Base-by-base conservation (phyloP, 2,888 invertebrate species). In the Pseudococcus viburni region DNA sequence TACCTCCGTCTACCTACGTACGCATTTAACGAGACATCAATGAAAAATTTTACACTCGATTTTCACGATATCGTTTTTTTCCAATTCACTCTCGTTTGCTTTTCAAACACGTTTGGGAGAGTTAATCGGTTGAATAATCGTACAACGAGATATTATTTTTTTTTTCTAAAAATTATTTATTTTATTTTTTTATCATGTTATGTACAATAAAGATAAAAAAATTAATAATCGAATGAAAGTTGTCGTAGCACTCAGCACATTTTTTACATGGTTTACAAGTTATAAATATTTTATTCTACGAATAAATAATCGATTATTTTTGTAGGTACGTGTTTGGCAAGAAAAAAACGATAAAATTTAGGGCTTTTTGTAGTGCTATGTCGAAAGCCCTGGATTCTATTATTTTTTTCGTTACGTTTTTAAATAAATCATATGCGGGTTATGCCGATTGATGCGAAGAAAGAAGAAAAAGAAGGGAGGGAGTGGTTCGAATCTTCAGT, bases 41-140 rank as follows among this genome's bases (percentile, higher is more conserved):
- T 15, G 68, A 46, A 80, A n/a, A 59, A 19, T 80, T 77, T 80
- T 80, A 80, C 80, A 42, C 80, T 80, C 42, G 80, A 42, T 80
- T 73, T 73, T 73, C 68, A 42, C 12, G n/a, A n/a, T 77, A n/a
- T 73, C 33, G 73, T 73, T 33, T 33, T 42, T 4, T n/a, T 39
- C n/a, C 15, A 42, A 1, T 15, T 80, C 46, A 42, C n/a, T 80
- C n/a, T 42, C 80, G 80, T n/a, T 80, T 73, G 11, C 12, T 26
- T 73, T 73, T 73, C 19, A n/a, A 19, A 73, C 33, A 73, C 68
- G 68, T 73, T 26, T 73, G 68, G 68, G 68, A 73, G 68, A 73
- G 33, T 73, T 73, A 19, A 59, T 19, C 26, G 68, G n/a, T 59
- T 59, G 33, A 33, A 73, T 73, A 73, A 73, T 73, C 33, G 68